phyloP scores from a whole-genome alignment of 37 sponge, comb jelly and placozoan species.

The Bolinopsis microptera region DNA sequence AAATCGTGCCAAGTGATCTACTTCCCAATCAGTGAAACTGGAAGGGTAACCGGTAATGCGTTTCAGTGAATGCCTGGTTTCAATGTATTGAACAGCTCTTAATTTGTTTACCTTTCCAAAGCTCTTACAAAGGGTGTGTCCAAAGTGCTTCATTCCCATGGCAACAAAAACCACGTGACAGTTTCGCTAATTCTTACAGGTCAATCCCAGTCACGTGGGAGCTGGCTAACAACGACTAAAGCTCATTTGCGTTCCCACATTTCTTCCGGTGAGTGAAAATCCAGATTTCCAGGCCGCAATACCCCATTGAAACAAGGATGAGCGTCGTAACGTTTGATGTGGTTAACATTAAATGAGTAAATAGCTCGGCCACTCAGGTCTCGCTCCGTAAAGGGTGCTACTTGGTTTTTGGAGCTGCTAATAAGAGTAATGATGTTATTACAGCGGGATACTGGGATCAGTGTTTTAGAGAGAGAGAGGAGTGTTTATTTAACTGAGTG shows the following conservation, averaged over 20 bases:
- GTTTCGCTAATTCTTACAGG: background rate
- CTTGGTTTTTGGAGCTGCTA: background rate
- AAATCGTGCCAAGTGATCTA: too few relatives aligned
- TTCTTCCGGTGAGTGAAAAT: background rate
- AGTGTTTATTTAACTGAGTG: background rate
- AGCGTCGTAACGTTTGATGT: background rate
- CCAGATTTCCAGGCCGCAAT: background rate
- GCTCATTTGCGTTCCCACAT: background rate
- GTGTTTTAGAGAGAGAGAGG: too few relatives aligned
- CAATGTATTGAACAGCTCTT: background rate
- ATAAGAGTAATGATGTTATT: background rate
- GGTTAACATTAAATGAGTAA: background rate
- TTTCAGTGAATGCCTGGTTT: too few relatives aligned
- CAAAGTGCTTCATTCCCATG: constrained; percentile 2
- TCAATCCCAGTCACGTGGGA: background rate
- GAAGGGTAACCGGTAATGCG: too few relatives aligned
- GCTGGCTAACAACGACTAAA: background rate
- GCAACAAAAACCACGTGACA: constrained; percentile 24
- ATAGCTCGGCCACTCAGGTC: background rate
- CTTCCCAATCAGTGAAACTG: background rate
- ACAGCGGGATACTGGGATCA: background rate
- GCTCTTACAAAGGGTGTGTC: constrained; percentile 38
- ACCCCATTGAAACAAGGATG: background rate
- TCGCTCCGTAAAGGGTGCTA: too few relatives aligned
- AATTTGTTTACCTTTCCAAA: constrained; percentile 35